Base-by-base conservation (phyloP, 2,113 vertebrate species). In the Psammodynastes pulverulentus region DNA sequence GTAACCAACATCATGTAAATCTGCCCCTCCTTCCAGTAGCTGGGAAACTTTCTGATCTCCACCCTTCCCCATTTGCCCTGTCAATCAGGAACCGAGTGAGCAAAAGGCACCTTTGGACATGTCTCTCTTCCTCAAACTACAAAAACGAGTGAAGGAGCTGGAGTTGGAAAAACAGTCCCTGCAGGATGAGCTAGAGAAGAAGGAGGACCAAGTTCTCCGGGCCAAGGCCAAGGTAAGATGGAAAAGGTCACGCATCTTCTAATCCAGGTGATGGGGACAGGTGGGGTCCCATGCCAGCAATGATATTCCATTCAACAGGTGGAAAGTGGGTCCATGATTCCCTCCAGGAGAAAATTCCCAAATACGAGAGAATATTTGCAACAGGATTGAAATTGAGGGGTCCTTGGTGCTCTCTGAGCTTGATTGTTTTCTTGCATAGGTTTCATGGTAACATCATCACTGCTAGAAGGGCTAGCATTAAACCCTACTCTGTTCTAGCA, bases 61-160 rank as follows among this genome's bases (percentile, higher is more conserved):
- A 52, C 95, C 39, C 90, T 94, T 91, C 90, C 67, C 58, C 89
- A 39, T 79, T 79, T 79, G 7, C 17, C 34, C 13, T 43, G 17
- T 90, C 13, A 46, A 94, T 91, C 97, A 99, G 99, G 99, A 99
- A 72, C 97, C 97, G 86, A 96, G 94, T 56, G 98, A 99, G 93
- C 98, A 98, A 15, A 99, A 98, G 94, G 98, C 98, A 52, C 97
- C 97, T 3, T 91, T 99, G 94, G 99, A 99, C 93, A 99, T 99
- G 96, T 99, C 99, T 9, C 96, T 99, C 95, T 99, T 99, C 96
- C 98, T 99, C 95, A 99, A 99, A 97, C 98, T 99, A 92, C 99
- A 99, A 97, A 99, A 99, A 96, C 97, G 99, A 13, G 98, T 99
- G 67, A 98, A 98, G 0, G 99, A 99, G 92, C 97, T 99, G 94